Conservation (phyloP, 2,113 vertebrate genomes). For the Sapajus apella region DNA sequence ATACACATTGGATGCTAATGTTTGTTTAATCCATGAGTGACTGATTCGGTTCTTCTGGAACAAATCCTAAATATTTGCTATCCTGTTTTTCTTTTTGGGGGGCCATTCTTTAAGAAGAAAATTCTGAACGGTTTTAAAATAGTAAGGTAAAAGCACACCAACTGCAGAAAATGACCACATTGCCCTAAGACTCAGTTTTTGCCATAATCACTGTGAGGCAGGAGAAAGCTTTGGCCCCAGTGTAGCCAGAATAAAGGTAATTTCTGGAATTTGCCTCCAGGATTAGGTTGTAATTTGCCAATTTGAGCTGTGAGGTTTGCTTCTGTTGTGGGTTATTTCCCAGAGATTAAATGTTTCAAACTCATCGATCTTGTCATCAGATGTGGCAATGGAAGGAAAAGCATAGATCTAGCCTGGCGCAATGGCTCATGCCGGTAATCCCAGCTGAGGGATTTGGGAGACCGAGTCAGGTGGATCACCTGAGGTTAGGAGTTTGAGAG, state of each 20-base stretch:
- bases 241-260: not conserved
- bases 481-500: not conserved
- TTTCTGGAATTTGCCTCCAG: not conserved
- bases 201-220: not conserved
- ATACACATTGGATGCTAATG: not conserved
- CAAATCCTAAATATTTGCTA: not conserved
- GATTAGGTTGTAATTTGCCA: not conserved
- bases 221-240: fast-evolving
- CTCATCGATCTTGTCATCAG: not conserved
- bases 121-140: not conserved
- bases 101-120: not conserved
- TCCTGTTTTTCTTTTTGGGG: conserved; percentile 39
- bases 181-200: not conserved
- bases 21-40: not conserved
- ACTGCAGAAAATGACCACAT: not conserved
- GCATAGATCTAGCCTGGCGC: not conserved
- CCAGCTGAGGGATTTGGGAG: not conserved
- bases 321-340: not conserved
- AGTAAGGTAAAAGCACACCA: not conserved
- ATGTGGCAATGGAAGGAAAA: not conserved
- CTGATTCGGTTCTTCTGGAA: conserved; percentile 13
- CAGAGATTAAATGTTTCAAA: not conserved
- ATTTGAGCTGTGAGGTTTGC: not conserved
- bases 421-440: not conserved
- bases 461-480: not conserved